phyloP scores from a whole-genome alignment of 2,888 invertebrate species.

The Eurytoma californica region DNA sequence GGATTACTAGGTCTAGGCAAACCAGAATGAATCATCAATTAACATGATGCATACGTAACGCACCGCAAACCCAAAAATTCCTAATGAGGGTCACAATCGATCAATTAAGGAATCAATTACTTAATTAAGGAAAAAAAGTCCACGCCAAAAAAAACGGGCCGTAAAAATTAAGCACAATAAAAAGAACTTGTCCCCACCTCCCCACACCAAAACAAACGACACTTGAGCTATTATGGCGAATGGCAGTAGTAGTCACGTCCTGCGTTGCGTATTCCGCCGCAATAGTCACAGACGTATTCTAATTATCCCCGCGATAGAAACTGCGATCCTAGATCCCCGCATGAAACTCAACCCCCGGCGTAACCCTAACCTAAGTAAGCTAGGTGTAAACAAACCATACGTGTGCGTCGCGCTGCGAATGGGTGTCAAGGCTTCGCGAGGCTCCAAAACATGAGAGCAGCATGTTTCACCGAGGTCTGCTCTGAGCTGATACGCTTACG shows the following conservation, averaged over 20 bases:
- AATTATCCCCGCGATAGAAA: too few species aligned
- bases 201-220: neutral
- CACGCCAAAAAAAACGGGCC: too few species aligned
- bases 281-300: too few species aligned
- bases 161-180: neutral
- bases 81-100: too few species aligned
- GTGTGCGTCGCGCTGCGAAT: conserved; percentile 4
- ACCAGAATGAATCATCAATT: conserved; percentile 30
- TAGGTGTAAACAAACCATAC: conserved; percentile 25
- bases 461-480: neutral
- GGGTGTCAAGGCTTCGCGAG: conserved; percentile 31
- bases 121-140: too few species aligned
- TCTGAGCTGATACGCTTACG: neutral
- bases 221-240: too few species aligned
- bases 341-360: neutral
- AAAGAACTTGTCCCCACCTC: neutral
- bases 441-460: conserved; percentile 22
- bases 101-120: too few species aligned
- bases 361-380: conserved; percentile 4
- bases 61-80: too few species aligned
- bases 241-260: too few species aligned
- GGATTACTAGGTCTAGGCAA: conserved; percentile 22
- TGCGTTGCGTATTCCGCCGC: too few species aligned
- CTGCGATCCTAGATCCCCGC: too few species aligned
- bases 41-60: conserved; percentile 9